Base-by-base conservation (phyloP, 2,797 vertebrate genomes). In the Cuculus canorus region DNA sequence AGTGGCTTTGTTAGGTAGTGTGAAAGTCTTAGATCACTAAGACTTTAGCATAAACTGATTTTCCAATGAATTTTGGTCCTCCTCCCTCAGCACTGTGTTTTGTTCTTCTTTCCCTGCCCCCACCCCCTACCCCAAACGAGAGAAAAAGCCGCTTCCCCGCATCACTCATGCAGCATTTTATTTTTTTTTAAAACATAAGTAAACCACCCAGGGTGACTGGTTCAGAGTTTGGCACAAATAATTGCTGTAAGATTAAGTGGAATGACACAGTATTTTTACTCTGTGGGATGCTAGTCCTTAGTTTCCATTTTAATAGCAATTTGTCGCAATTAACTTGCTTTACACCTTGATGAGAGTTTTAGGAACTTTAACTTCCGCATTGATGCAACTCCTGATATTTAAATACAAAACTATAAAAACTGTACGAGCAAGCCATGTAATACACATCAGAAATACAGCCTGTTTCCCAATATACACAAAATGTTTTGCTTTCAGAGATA, bases 1-100 rank as follows among this genome's bases (percentile, higher is more conserved):
- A 60, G 71, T 19, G 45, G 79, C 92, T 95, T 91, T 96, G 89
- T 91, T 77, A 77, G 35, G 28, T 11, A 56, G 15, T 1, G 2
- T 47, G 12, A 63, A 63, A 93, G 18, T 39, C 68, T 88, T 60
- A 79, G 56, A 60, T 23, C 19, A 41, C 39, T 2, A 54, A 11
- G 1, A 88, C 39, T 61, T 94, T 19, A 19, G 23, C 52, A 91
- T 33, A 75, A 76, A 81, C 39, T 41, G 24, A 17, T 77, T 91
- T 90, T 60, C 56, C 43, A 90, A 9, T 18, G 24, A 66, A 33
- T 68, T 93, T 93, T 54, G 19, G 56, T 72, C 37, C 30, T 64
- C n/a, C 24, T 75, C 56, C 59, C 50, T 73, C 35, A 57, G 32
- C 15, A 68, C 56, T 65, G 14, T 33, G 8, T 25, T 60, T 28